Evolutionary conservation across 2,797 vertebrate species (phyloP).

Genomic region (Danio choprae): DNA sequence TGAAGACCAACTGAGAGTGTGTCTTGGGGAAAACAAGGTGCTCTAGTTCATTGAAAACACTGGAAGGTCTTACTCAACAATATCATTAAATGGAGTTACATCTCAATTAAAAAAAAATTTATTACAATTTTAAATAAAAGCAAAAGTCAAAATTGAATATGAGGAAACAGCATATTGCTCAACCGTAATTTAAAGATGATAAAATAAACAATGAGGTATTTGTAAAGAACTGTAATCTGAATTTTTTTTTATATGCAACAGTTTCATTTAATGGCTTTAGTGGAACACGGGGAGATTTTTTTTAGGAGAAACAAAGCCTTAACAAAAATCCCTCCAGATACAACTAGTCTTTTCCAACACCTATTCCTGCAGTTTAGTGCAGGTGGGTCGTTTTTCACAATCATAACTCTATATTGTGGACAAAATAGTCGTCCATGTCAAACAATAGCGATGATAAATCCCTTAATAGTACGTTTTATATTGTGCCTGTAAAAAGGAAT

Average conservation of each 20-base stretch:
- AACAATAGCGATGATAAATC: slow-evolving; percentile 19
- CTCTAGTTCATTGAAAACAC: not conserved
- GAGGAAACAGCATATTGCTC: not conserved
- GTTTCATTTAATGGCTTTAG: not conserved
- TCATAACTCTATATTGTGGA: not conserved
- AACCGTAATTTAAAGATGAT: slow-evolving; percentile 2
- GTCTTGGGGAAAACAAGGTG: not conserved
- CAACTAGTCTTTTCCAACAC: not conserved
- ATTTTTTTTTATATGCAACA: not conserved
- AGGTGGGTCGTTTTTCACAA: slow-evolving; percentile 6
- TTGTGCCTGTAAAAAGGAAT: slow-evolving; percentile 31
- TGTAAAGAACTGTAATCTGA: slow-evolving; percentile 3
- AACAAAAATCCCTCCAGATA: not conserved
- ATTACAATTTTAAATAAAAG: not conserved
- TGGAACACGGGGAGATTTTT: not conserved
- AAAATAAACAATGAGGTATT: not conserved
- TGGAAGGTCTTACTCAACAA: slow-evolving; percentile 13
- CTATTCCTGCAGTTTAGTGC: slow-evolving; percentile 3
- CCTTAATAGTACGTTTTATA: slow-evolving; percentile 32
- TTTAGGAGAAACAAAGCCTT: slow-evolving; percentile 7
- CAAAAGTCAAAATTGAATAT: not conserved
- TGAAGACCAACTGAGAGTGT: not conserved
- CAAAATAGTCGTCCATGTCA: slow-evolving; percentile 18
- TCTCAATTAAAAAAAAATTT: not conserved
- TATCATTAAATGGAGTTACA: not conserved